Evolutionary conservation across 2,888 invertebrate species (phyloP).

Genomic region (Acronicta aceris): DNA sequence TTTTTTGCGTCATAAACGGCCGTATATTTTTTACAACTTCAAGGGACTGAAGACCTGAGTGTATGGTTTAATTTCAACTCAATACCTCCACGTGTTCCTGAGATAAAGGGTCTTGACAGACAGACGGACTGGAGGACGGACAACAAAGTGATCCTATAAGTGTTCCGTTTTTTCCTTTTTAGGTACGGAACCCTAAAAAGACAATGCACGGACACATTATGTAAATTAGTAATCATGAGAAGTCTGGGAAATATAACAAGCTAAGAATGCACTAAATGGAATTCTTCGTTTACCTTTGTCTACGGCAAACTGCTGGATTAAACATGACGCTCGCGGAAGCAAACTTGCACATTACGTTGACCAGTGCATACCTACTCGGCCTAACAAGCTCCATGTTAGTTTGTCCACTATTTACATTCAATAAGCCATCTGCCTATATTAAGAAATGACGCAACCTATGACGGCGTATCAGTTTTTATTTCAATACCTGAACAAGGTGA

Average conservation of each 20-base stretch:
- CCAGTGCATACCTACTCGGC: constrained; percentile 39
- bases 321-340: constrained; percentile 60
- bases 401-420: constrained; percentile 64
- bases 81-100: too few relatives aligned
- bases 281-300: constrained; percentile 44
- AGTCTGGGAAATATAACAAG: constrained; percentile 31
- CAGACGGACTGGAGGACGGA: too few relatives aligned
- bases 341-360: constrained; percentile 30
- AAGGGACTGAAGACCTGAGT: too few relatives aligned
- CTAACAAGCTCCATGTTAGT: constrained; percentile 45
- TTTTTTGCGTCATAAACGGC: too few relatives aligned
- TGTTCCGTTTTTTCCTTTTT: too few relatives aligned
- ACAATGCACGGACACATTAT: constrained; percentile 46
- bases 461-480: constrained; percentile 64
- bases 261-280: constrained; percentile 23
- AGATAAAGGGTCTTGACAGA: too few relatives aligned
- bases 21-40: too few relatives aligned
- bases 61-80: too few relatives aligned
- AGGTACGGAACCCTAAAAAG: too few relatives aligned
- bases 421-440: constrained; percentile 64
- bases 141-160: too few relatives aligned
- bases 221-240: constrained; percentile 34
- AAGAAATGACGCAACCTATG: constrained; percentile 69
- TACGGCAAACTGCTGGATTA: constrained; percentile 39
- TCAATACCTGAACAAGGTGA: constrained; percentile 48